These are phyloP conservation scores for Cenopis cana DNA, from an alignment of 2,888 invertebrate genomes.

Conservation along the genomic window DNA sequence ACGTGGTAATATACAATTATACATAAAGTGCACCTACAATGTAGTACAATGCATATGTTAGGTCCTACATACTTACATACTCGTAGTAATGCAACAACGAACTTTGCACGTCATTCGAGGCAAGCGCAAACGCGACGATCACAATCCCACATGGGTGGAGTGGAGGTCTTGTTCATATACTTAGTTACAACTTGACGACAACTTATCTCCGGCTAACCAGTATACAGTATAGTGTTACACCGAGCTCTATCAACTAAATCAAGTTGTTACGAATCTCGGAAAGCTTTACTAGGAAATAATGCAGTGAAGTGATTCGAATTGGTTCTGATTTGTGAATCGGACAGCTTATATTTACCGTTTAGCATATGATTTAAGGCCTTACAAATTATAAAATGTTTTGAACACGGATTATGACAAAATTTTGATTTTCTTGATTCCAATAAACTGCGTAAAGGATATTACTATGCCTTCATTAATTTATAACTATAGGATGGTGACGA, in stretches of 20 bases:
- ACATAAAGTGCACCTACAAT: too few species aligned
- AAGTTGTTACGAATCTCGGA: not conserved
- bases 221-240: too few species aligned
- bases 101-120: constrained; percentile 1
- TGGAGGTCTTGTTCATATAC: not conserved
- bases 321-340: not conserved
- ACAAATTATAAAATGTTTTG: too few species aligned
- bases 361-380: not conserved
- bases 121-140: constrained; percentile 17
- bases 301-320: not conserved
- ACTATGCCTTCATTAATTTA: too few species aligned
- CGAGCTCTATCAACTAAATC: not conserved
- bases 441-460: too few species aligned
- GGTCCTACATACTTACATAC: too few species aligned
- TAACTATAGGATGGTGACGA: too few species aligned
- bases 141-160: not conserved
- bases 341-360: not conserved
- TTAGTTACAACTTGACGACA: not conserved
- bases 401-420: too few species aligned
- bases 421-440: too few species aligned
- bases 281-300: not conserved
- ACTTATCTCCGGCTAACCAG: not conserved
- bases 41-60: too few species aligned
- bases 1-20: not conserved
- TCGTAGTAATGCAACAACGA: not conserved